These are phyloP conservation scores for Macroglossus sobrinus DNA, from an alignment of 2,113 vertebrate genomes.

Conservation along the genomic window DNA sequence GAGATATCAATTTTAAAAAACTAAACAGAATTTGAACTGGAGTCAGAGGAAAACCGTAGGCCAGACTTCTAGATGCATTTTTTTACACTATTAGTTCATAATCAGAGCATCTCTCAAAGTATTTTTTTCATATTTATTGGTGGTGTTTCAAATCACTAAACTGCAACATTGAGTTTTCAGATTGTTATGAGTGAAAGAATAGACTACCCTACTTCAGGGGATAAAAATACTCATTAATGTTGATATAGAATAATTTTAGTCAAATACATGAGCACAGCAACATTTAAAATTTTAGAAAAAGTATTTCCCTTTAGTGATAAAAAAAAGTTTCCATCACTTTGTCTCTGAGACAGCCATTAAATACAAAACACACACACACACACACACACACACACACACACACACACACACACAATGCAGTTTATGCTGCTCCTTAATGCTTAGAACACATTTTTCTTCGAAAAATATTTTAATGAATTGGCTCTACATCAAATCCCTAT, in stretches of 20 bases:
- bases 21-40: background rate
- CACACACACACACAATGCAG: no score
- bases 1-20: background rate
- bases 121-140: background rate
- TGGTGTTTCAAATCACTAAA: background rate
- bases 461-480: slow-evolving; percentile 44
- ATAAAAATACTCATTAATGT: background rate
- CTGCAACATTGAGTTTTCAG: background rate
- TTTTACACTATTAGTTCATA: background rate
- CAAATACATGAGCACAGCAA: background rate
- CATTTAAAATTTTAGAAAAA: slow-evolving; percentile 43
- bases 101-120: background rate
- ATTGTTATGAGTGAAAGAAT: slow-evolving; percentile 4
- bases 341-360: slow-evolving; percentile 42
- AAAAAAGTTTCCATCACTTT: slow-evolving; percentile 45
- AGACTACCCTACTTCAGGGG: fast-evolving
- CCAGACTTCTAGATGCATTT: background rate
- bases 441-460: slow-evolving; percentile 36
- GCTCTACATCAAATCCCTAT: slow-evolving; percentile 39
- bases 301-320: slow-evolving; percentile 13
- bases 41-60: background rate
- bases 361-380: background rate
- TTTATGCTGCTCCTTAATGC: background rate
- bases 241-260: slow-evolving; percentile 42
- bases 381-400: no score